These are phyloP conservation scores for Cromileptes altivelis DNA, from an alignment of 2,113 vertebrate genomes.

Conservation along the genomic window DNA sequence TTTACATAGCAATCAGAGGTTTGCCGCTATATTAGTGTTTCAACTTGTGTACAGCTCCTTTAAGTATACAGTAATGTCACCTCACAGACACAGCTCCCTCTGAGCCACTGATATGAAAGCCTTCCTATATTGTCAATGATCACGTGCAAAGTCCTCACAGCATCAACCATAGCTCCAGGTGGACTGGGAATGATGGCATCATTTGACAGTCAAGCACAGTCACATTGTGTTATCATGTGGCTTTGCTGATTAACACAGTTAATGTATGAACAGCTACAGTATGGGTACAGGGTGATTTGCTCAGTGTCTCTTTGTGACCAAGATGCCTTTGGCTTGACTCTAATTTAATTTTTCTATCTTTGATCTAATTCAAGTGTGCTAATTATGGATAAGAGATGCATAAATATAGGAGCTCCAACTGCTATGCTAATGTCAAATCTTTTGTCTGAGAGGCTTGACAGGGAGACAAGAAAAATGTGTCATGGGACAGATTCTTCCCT, in stretches of 20 bases:
- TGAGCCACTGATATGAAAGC: conserved; percentile 30
- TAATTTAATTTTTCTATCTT: neutral
- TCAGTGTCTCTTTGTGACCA: neutral
- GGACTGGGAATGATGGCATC: conserved; percentile 65
- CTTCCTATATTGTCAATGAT: conserved; percentile 42
- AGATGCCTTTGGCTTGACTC: neutral
- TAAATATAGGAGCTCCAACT: neutral
- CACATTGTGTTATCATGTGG: conserved; percentile 57
- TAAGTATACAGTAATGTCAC: neutral
- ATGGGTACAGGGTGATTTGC: neutral
- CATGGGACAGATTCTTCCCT: neutral
- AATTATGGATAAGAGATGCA: neutral
- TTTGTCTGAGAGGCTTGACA: neutral
- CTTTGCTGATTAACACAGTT: conserved; percentile 8
- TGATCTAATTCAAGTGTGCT: neutral
- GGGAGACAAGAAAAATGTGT: neutral
- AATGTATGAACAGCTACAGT: conserved; percentile 6
- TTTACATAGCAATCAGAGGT: too few relatives aligned
- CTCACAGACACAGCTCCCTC: neutral
- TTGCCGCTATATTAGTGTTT: too few relatives aligned
- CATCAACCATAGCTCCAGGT: conserved; percentile 65
- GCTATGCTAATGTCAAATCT: neutral
- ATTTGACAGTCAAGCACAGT: conserved; percentile 53
- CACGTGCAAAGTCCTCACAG: conserved; percentile 63
- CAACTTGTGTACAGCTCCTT: neutral